These are phyloP conservation scores for Pandemis cinnamomeana DNA, from an alignment of 2,888 invertebrate species.

Conservation along the genomic window DNA sequence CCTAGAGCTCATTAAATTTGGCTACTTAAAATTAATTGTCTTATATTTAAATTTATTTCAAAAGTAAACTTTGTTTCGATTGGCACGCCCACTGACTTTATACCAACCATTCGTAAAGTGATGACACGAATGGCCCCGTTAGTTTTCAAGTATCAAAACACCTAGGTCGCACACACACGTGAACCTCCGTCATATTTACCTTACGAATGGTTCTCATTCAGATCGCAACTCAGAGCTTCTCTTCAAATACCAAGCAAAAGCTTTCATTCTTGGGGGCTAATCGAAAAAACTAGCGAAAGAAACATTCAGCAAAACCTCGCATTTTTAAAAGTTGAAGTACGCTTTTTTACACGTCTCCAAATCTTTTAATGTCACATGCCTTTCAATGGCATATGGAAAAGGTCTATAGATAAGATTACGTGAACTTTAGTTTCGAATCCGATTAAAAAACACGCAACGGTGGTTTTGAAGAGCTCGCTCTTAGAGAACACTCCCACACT, in stretches of 20 bases:
- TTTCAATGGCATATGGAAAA: slow-evolving; percentile 70
- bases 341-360: slow-evolving; percentile 36
- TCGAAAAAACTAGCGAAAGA: slow-evolving; percentile 35
- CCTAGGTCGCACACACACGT: slow-evolving; percentile 47
- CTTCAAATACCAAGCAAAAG: slow-evolving; percentile 34
- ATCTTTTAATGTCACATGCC: slow-evolving; percentile 61
- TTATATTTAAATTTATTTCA: too few relatives aligned
- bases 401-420: slow-evolving; percentile 75
- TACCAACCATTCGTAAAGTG: too few relatives aligned
- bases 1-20: too few relatives aligned
- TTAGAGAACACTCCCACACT: slow-evolving; percentile 76
- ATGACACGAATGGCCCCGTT: neutral
- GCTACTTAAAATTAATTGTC: too few relatives aligned
- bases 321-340: slow-evolving; percentile 20
- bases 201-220: slow-evolving; percentile 56
- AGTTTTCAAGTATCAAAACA: slow-evolving; percentile 54
- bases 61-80: too few relatives aligned
- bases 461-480: slow-evolving; percentile 72
- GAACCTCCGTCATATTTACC: slow-evolving; percentile 59
- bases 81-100: too few relatives aligned
- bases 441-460: slow-evolving; percentile 78
- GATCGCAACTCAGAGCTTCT: slow-evolving; percentile 13
- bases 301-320: slow-evolving; percentile 5
- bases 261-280: slow-evolving; percentile 25
- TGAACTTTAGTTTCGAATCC: slow-evolving; percentile 68